Conservation (phyloP, 2,888 invertebrate genomes). For the Zygaena filipendulae region DNA sequence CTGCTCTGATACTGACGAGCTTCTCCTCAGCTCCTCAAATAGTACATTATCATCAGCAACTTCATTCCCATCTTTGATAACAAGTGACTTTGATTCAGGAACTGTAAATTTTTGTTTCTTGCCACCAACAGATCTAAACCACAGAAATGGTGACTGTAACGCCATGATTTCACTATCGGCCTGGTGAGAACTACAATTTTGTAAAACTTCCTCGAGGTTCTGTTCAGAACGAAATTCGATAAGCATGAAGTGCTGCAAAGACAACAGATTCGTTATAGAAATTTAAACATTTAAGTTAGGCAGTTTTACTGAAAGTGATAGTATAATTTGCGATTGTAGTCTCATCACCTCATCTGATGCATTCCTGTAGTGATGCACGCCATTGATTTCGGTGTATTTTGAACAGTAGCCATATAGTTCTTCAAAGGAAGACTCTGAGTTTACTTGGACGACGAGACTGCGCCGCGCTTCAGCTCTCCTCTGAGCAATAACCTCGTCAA, state of each 20-base stretch:
- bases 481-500: constrained; percentile 68
- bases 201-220: constrained; percentile 66
- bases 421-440: constrained; percentile 73
- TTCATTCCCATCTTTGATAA: constrained; percentile 53
- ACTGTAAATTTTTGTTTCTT: constrained; percentile 25
- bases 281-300: constrained; percentile 10
- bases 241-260: constrained; percentile 81
- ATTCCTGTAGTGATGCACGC: constrained; percentile 73
- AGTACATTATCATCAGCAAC: constrained; percentile 48
- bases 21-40: constrained; percentile 47
- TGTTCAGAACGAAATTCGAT: constrained; percentile 74
- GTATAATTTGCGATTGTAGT: too few relatives aligned
- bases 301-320: too few relatives aligned
- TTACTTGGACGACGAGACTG: constrained; percentile 81
- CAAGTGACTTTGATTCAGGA: constrained; percentile 18
- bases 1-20: constrained; percentile 72
- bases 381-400: constrained; percentile 71
- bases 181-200: constrained; percentile 64
- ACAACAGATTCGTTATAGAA: too few relatives aligned
- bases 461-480: constrained; percentile 74
- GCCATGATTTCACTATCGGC: constrained; percentile 71
- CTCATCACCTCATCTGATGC: constrained; percentile 57
- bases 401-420: constrained; percentile 78
- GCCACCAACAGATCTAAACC: constrained; percentile 70
- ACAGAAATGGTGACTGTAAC: constrained; percentile 75